phyloP scores from a whole-genome alignment of 2,113 vertebrate species.

The Xiphias gladius region DNA sequence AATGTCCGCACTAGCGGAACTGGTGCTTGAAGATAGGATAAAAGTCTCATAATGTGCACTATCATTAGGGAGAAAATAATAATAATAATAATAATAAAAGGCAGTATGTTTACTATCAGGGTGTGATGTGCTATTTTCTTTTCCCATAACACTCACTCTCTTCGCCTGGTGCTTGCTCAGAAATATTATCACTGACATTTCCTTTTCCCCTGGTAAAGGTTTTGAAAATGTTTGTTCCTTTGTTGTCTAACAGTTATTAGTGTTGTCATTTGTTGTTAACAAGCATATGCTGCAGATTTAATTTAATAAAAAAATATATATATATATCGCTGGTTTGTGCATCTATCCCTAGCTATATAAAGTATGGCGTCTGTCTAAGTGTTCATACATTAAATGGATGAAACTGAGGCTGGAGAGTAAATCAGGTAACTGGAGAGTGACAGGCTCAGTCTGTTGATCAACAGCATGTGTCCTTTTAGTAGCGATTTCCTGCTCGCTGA shows the following conservation, averaged over 20 bases:
- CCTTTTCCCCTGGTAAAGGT: conserved; percentile 55
- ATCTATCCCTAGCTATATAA: conserved; percentile 66
- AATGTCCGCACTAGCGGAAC: conserved; percentile 66
- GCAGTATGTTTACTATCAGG: conserved; percentile 70
- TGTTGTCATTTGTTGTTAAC: conserved; percentile 71
- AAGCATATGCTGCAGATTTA: conserved; percentile 82
- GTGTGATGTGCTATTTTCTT: conserved; percentile 69
- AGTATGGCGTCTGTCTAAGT: background rate
- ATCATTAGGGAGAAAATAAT: conserved; percentile 76
- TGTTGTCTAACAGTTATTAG: conserved; percentile 45
- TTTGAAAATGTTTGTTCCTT: conserved; percentile 46
- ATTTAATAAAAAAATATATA: conserved; percentile 80
- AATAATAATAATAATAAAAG: conserved; percentile 58
- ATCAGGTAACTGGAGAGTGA: background rate
- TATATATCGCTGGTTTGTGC: conserved; percentile 88
- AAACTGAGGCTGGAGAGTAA: background rate
- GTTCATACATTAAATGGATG: conserved; percentile 7
- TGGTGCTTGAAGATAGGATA: conserved; percentile 72
- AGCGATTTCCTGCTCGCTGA: background rate
- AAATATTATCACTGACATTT: conserved; percentile 73
- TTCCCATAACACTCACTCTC: conserved; percentile 62
- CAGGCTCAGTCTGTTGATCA: background rate
- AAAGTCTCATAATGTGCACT: conserved; percentile 76
- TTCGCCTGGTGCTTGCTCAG: conserved; percentile 54
- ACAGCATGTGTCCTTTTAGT: background rate